phyloP scores from a whole-genome alignment of 2,113 vertebrate genomes.

The Eupsittula cactorum region DNA sequence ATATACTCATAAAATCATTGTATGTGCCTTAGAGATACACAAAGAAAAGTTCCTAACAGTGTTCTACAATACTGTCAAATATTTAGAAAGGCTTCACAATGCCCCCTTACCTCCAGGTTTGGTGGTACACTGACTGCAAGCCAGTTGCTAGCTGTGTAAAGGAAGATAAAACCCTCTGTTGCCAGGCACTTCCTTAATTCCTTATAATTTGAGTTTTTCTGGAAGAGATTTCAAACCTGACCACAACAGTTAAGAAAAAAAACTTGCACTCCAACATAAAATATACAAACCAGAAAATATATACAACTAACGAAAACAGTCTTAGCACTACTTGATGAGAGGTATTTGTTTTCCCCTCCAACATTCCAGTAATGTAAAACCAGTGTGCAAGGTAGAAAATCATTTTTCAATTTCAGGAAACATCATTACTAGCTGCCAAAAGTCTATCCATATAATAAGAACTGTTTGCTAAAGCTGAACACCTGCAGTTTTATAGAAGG shows the following conservation, averaged over 20 bases:
- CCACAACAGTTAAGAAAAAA: conserved; percentile 71
- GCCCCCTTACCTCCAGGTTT: neutral
- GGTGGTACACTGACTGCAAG: neutral
- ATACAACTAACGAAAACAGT: conserved; percentile 78
- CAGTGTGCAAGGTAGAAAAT: conserved; percentile 81
- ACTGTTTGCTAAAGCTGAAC: conserved; percentile 83
- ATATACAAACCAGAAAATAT: conserved; percentile 77
- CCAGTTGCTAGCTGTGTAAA: conserved; percentile 1
- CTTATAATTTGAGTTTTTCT: conserved; percentile 62
- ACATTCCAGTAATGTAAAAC: conserved; percentile 82
- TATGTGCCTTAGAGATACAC: neutral
- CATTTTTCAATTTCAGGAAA: conserved; percentile 85
- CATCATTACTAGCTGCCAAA: conserved; percentile 81
- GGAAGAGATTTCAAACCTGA: conserved; percentile 67
- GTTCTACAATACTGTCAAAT: neutral
- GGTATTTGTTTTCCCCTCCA: conserved; percentile 56
- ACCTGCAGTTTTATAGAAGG: conserved; percentile 83
- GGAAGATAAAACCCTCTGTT: conserved; percentile 9
- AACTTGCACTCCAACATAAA: conserved; percentile 67
- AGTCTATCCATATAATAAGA: conserved; percentile 79
- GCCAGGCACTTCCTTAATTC: conserved; percentile 60
- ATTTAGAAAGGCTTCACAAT: conserved; percentile 16
- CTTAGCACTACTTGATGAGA: conserved; percentile 74
- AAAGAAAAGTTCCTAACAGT: neutral
- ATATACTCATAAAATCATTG: neutral